Conservation (phyloP, 1,140 invertebrate genomes). For the Akabosia matsudoensis region DNA sequence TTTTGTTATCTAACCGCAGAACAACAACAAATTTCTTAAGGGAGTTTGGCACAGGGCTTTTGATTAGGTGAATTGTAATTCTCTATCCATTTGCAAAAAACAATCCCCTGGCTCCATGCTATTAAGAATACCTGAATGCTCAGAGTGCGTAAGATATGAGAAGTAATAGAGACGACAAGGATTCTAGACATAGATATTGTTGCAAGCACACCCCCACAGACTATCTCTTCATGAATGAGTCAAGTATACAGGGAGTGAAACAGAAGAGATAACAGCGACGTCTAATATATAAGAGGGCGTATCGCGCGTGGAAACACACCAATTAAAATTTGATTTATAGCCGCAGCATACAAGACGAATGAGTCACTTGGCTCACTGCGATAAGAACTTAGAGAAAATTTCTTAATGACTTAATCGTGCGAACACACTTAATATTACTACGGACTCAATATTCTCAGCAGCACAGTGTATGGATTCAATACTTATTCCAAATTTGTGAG, state of each 20-base stretch:
- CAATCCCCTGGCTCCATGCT: no score
- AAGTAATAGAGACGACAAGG: neutral
- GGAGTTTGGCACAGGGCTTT: no score
- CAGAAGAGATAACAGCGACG: neutral
- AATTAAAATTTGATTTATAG: conserved; percentile 31
- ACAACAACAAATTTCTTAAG: no score
- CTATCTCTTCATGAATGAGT: neutral
- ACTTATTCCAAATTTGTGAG: no score
- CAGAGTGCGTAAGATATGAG: neutral
- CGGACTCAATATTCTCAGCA: neutral
- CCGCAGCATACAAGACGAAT: conserved; percentile 1
- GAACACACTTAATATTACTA: neutral
- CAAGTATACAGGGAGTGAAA: neutral
- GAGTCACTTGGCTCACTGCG: conserved; percentile 7
- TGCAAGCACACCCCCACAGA: conserved; percentile 9
- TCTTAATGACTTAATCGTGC: conserved; percentile 31
- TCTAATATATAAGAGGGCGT: conserved; percentile 19
- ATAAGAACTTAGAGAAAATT: conserved; percentile 6
- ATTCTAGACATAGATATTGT: no score
- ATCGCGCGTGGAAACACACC: conserved; percentile 25
- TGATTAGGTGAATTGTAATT: no score
- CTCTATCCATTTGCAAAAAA: no score
- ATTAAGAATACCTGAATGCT: neutral
- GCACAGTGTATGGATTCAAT: no score
- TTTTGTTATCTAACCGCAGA: no score